Conservation (phyloP, 64 coral and sea anemone species). For the Actinia tenebrosa region DNA sequence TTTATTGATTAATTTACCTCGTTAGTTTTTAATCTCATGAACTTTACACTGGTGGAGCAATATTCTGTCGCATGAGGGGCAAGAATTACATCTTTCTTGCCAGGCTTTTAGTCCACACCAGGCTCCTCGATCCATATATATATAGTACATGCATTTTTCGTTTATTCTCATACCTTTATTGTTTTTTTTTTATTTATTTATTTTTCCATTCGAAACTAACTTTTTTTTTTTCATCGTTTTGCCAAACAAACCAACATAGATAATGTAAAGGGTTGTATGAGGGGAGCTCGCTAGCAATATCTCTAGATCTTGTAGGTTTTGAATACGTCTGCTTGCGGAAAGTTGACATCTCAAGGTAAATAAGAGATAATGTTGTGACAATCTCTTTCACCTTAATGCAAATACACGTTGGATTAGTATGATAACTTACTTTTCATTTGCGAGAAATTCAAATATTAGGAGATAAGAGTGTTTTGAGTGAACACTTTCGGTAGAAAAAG, state of each 20-base stretch:
- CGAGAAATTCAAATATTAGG: not conserved
- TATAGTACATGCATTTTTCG: not conserved
- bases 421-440: not conserved
- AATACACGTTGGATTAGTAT: not conserved
- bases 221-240: not conserved
- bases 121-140: not conserved
- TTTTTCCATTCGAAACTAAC: not conserved
- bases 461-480: not conserved
- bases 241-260: not conserved
- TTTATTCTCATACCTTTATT: not conserved
- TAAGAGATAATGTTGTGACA: not conserved
- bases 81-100: not conserved
- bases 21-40: not conserved
- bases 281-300: not conserved
- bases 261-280: not conserved
- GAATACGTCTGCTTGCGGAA: not conserved
- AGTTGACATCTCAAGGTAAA: not conserved
- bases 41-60: not conserved
- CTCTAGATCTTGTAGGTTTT: not conserved
- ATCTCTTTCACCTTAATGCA: not conserved
- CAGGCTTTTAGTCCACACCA: not conserved
- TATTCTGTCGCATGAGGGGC: not conserved
- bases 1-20: not conserved
- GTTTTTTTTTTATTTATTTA: not conserved
- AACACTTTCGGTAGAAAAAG: not conserved